Percentiles rank a stretch among this genome's conserved stretches.
phyloP scores from a whole-genome alignment of 2,113 vertebrate species.

The Lampris incognitus region DNA sequence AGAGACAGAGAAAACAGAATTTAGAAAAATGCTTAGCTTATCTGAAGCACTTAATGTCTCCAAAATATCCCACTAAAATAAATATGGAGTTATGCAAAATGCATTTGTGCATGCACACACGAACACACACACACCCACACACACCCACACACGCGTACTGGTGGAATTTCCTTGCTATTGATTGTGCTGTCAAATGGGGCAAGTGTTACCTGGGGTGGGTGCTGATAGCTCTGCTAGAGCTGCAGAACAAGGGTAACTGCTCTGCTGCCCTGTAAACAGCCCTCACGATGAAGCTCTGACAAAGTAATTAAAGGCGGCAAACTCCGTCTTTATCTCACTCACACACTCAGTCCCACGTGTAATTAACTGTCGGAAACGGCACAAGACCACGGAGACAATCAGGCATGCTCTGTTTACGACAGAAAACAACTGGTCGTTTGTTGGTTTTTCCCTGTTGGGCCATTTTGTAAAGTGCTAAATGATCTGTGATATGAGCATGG shows the following conservation, averaged over 20 bases:
- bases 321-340: constrained; percentile 16
- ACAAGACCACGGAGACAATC: constrained; percentile 54
- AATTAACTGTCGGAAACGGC: constrained; percentile 63
- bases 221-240: constrained; percentile 50
- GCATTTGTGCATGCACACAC: neutral
- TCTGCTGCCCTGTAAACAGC: constrained; percentile 48
- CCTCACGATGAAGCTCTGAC: constrained; percentile 45
- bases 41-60: constrained; percentile 22
- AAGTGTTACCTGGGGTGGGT: constrained; percentile 46
- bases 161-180: constrained; percentile 48
- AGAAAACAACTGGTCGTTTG: constrained; percentile 38
- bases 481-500: constrained; percentile 44
- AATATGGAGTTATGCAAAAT: too few species aligned
- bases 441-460: constrained; percentile 50
- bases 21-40: neutral
- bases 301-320: constrained; percentile 61
- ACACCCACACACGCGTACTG: constrained; percentile 15
- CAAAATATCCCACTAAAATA: too few species aligned
- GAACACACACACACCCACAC: constrained; percentile 8
- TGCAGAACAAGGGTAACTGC: constrained; percentile 60
- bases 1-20: constrained; percentile 31
- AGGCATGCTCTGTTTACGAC: constrained; percentile 28
- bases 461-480: constrained; percentile 59
- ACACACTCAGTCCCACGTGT: constrained; percentile 5
- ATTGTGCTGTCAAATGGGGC: constrained; percentile 46